phyloP scores from a whole-genome alignment of 2,113 vertebrate genomes.

The Saiga tatarica region DNA sequence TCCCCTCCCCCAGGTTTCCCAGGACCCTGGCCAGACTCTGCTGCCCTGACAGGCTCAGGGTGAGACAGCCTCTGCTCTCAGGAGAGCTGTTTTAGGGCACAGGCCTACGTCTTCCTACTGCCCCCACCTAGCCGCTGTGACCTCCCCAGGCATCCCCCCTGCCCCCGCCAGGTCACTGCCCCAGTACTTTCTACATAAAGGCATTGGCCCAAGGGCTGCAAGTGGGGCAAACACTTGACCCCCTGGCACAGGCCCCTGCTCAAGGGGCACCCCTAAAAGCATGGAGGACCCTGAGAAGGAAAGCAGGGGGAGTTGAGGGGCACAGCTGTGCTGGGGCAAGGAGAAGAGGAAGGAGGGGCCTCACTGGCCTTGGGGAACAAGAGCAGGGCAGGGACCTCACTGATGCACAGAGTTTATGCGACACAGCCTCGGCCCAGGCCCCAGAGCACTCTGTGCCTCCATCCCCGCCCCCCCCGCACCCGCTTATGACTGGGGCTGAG shows the following conservation, averaged over 20 bases:
- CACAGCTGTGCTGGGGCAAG: neutral
- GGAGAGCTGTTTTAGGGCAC: neutral
- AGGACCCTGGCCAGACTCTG: neutral
- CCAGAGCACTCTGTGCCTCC: neutral
- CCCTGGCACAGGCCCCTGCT: neutral
- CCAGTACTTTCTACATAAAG: too few relatives aligned
- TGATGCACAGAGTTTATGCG: rapidly evolving
- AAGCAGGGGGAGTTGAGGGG: neutral
- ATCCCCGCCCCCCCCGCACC: too few relatives aligned
- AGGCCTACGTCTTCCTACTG: neutral
- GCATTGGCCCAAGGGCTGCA: neutral
- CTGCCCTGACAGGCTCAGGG: neutral
- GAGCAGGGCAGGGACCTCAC: neutral
- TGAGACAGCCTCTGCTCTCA: neutral
- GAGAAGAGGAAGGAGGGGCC: neutral
- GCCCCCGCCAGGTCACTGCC: neutral
- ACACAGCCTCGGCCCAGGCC: neutral
- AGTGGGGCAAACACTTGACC: neutral
- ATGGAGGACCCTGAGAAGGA: neutral
- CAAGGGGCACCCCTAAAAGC: neutral
- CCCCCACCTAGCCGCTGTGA: neutral
- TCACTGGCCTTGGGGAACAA: neutral
- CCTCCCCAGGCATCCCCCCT: neutral
- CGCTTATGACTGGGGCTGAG: neutral
- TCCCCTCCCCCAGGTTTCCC: neutral